Base-by-base conservation (phyloP, 2,888 invertebrate genomes). In the Drepana falcataria region DNA sequence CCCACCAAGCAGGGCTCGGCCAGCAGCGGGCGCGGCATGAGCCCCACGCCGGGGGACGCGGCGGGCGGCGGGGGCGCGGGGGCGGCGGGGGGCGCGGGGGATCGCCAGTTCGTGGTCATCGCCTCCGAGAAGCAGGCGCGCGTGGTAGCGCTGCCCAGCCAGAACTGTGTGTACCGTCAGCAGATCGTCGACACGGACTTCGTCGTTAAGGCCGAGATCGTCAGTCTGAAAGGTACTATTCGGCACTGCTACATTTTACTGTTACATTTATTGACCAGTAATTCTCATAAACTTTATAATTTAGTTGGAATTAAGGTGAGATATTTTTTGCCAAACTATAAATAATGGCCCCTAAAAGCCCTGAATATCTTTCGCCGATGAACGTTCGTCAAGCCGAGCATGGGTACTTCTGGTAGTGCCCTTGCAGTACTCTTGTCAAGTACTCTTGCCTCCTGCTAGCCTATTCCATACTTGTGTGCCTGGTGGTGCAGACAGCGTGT, bases 81-180 rank as follows among this genome's bases (percentile, higher is more conserved):
- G 21, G 85, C 81, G 47, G 59, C 33, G 21, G 85, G 81, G 47
- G 59, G 72, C 63, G 59, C 92, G 86, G 94, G 94, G 72, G 98
- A 98, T 90, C 93, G 96, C 64, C 98, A 98, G 93, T 98, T 96
- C 89, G 96, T 96, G 64, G 97, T 98, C 54, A 94, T 99, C 69
- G 96, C 96, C 62, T 98, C 98, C 58, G 98, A 99, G 91, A 98
- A 98, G 90, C 97, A 98, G 92, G 97, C 97, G 60, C 93, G 97
- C 73, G 96, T 98, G 63, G 95, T 98, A 64, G 97, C 97, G 65
- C 93, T 98, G 79, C 98, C 98, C 64, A 97, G 98, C 71, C 98
- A 98, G 90, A 97, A 96, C 83, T 98, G 97, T 91, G 95, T 97
- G 70, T 98, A 97, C 91, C 94, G 97, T 73, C 96, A 96, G 85